Percentiles rank a stretch among this genome's conserved stretches.
Conservation (phyloP, 2,113 vertebrate species). For the Rana temporaria region DNA sequence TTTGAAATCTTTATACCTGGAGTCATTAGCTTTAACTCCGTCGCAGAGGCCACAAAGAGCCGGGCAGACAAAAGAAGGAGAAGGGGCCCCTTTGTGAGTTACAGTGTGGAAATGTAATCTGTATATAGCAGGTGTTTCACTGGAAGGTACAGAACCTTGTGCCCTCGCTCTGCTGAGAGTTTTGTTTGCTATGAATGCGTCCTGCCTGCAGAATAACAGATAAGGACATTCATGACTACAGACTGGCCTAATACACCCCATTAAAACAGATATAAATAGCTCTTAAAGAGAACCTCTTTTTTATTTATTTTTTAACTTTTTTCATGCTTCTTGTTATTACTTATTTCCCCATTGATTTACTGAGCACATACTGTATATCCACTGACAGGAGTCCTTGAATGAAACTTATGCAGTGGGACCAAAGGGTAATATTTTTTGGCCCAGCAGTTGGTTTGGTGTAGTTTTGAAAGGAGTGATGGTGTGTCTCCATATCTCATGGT, state of each 20-base stretch:
- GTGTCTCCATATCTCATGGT: too few relatives aligned
- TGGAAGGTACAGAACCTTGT: conserved; percentile 54
- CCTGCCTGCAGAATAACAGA: conserved; percentile 47
- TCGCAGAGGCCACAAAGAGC: conserved; percentile 45
- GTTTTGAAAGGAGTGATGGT: too few relatives aligned
- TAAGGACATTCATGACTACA: conserved; percentile 30
- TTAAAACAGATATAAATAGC: conserved; percentile 38
- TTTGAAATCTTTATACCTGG: conserved; percentile 58
- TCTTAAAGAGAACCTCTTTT: background rate
- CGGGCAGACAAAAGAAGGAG: conserved; percentile 41
- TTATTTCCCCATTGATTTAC: too few relatives aligned
- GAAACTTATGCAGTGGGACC: too few relatives aligned
- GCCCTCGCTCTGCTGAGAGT: conserved; percentile 29
- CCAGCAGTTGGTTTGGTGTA: too few relatives aligned
- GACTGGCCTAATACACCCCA: conserved; percentile 37
- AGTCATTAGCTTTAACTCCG: conserved; percentile 57
- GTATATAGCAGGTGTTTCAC: conserved; percentile 56
- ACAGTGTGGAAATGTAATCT: conserved; percentile 58
- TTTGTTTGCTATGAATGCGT: conserved; percentile 37
- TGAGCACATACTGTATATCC: too few relatives aligned
- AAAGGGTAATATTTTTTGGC: too few relatives aligned
- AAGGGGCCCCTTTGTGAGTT: conserved; percentile 52
- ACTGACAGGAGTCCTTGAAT: too few relatives aligned
- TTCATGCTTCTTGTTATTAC: too few relatives aligned
- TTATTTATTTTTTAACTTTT: too few relatives aligned